Evolutionary conservation across 2,888 invertebrate species (phyloP), one percentile per base, ranked within the genome.

Genomic region (Corythucha ciliata): DNA sequence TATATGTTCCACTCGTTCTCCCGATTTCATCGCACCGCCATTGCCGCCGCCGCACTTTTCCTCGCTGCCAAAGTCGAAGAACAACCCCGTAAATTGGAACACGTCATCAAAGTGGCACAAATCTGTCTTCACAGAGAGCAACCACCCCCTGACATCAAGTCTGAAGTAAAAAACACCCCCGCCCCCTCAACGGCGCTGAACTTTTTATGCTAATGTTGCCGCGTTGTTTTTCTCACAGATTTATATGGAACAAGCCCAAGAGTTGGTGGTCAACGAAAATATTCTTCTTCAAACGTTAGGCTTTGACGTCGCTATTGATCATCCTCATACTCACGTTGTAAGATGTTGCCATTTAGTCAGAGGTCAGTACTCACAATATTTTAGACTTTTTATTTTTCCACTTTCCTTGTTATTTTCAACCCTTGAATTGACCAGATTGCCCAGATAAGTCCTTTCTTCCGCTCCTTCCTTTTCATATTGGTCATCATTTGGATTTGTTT

Each of bases 21-120:
- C 46, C 85, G 87, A 68, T 97, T 96, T 69, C 90, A 92, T 71
- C 81, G 93, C 68, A 88, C 92, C 70, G 82, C 88, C 48, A 89
- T 97, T 68, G 91, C 94, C 8, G 83, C 93, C 4, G 93, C 96
- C 4, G 86, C 93, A 48, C 74, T 98, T 45, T 98, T 98, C 71
- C 75, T 98, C 61, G 94, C 97, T 55, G 96, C 96, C 57, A 98
- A 98, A 76, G 90, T 96, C 44, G 97, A 98, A 72, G 98, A 98
- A 68, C 96, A 96, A 69, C 97, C 97, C 0, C 74, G 96, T 42
- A 98, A 97, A 72, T 70, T 98, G 68, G 96, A 97, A 72, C 91
- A 96, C 74, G 90, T 98, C 42, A 93, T 97, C 66, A 86, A 85
- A 71, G 85, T 91, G 51, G 85, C 91, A 57, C 86, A 92, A 67